These are phyloP conservation scores for Pseudochaenichthys georgianus DNA, from an alignment of 2,797 vertebrate genomes.

Conservation along the genomic window DNA sequence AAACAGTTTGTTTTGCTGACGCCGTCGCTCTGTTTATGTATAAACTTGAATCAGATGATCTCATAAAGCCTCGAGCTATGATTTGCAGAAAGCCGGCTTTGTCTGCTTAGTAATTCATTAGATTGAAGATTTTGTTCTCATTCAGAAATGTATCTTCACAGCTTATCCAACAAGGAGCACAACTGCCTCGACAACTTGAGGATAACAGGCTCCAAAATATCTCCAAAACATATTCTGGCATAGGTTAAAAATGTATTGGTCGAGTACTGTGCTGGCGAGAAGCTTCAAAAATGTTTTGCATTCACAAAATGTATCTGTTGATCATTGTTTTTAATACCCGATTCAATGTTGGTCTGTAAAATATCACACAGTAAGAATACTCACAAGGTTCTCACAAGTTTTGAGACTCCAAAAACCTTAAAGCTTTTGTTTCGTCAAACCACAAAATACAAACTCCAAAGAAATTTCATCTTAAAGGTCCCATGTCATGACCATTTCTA, in stretches of 20 bases:
- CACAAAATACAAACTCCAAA: background rate
- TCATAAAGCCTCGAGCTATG: constrained; percentile 50
- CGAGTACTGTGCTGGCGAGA: background rate
- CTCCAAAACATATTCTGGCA: background rate
- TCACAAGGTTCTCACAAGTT: background rate
- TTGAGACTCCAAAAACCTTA: background rate
- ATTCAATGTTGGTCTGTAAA: background rate
- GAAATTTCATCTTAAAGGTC: background rate
- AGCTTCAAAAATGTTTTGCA: background rate
- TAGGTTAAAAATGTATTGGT: background rate
- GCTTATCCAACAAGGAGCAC: constrained; percentile 10
- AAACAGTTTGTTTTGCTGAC: constrained; percentile 69
- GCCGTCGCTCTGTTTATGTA: constrained; percentile 57
- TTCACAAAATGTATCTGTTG: background rate
- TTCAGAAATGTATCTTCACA: constrained; percentile 41
- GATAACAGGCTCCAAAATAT: background rate
- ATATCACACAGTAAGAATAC: background rate
- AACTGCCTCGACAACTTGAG: background rate
- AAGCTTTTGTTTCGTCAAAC: background rate
- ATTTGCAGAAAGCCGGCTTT: constrained; percentile 40
- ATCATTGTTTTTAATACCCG: background rate
- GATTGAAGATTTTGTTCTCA: constrained; percentile 46
- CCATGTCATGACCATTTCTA: too few relatives aligned
- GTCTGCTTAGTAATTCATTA: constrained; percentile 49
- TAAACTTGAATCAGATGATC: constrained; percentile 68